Evolutionary conservation across 2,888 invertebrate genomes (phyloP), one percentile per base, ranked within the genome.

Genomic region (Sesia bembeciformis): DNA sequence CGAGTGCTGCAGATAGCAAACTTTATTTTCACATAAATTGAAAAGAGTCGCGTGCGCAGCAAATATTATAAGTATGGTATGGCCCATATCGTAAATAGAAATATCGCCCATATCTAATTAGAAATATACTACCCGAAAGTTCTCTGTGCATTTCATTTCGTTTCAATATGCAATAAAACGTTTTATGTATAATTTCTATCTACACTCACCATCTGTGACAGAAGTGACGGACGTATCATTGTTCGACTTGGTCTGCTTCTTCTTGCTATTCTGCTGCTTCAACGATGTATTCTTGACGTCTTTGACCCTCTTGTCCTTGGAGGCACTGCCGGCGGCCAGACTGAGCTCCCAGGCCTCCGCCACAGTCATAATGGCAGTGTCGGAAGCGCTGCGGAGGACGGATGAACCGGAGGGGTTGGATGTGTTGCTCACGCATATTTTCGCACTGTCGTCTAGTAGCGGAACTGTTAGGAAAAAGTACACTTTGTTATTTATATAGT

Each of bases 251-350:
- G 67, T 68, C 60, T 77, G 81, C 4, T 82, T 64, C 62, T 86
- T 87, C 76, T 87, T 87, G 56, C 56, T 79, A 59, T 66, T 74
- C 61, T 83, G 84, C 40, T 87, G 84, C 58, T 89, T 90, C 59
- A 88, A 74, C 53, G 82, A 72, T 4, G 91, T 90, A 77, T 95
- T 93, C 81, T 95, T 93, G 53, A 93, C 93, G 83, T 96, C 96
- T 78, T 96, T 97, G 59, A 94, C 93, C 51, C 97, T 91, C 78
- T 97, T 97, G 80, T 97, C 97, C 84, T 97, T 96, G 53, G 96
- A 96, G 23, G 95, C 95, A 59, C 95, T 94, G 53, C 95, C 96
- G 52, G 97, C 96, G 5, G 96, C 95, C 56, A 96, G 93, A 65
- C 95, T 95, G n/a, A 95, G 90, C 65, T 90, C 90, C 67, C 97